Base-by-base conservation (phyloP, 2,113 vertebrate species). In the Petroica traversi region DNA sequence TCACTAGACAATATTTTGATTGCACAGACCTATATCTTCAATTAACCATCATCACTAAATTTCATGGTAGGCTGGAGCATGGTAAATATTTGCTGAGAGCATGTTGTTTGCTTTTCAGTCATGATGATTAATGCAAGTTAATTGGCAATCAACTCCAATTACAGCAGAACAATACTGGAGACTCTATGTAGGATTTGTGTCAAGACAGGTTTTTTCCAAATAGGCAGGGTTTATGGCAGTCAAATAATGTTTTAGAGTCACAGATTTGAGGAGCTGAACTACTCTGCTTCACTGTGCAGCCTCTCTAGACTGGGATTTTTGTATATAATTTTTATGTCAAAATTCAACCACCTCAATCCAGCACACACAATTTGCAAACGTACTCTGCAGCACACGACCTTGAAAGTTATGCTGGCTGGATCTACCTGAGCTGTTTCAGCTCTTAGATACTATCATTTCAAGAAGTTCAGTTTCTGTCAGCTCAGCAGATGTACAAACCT, bases 101-200 rank as follows among this genome's bases (percentile, higher is more conserved):
- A 1, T 67, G 59, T 91, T 92, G 76, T 95, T 95, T 95, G 64
- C 64, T 81, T 96, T 95, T 84, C 83, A 74, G 79, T 67, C 83
- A 66, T 38, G 79, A 66, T 91, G 95, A 95, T 91, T 95, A 91
- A 92, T 93, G 80, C 86, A 92, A 81, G 86, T 81, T 95, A 92
- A 95, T 95, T 91, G 31, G 57, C 52, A 81, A 93, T 88, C 91
- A 93, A 74, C 86, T 96, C 76, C 89, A 84, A 87, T 96, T 93
- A 84, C 68, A 75, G 36, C 15, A 34, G 86, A 73, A 89, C 80
- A 91, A 52, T 87, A 71, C 49, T 64, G 80, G 76, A 92, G 73
- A 71, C 31, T 89, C 4, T 1, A 26, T 75, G 36, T 26, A 77
- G 61, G 19, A n/a, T 38, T 67, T 72, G 73, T 87, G 83, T 93